Base-by-base conservation (phyloP, 2,888 invertebrate species). In the Gymnoscelis rufifasciata region DNA sequence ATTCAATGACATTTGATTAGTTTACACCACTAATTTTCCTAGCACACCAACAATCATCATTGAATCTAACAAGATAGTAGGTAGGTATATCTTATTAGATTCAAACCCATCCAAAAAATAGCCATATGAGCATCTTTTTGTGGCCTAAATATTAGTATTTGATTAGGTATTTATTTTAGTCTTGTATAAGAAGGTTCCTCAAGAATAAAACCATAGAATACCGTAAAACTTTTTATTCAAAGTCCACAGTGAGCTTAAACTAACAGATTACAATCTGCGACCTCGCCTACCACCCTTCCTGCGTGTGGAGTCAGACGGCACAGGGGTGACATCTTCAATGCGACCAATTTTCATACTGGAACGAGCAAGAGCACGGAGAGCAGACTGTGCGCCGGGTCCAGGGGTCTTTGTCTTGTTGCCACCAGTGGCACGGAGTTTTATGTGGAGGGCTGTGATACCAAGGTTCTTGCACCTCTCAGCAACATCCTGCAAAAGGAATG, bases 201-300 rank as follows among this genome's bases (percentile, higher is more conserved):
- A n/a, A n/a, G n/a, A 47, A 75, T 64, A 59, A 48, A 77, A 78
- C 76, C 44, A 49, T 51, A 41, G 51, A 51, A 35, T 78, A 81
- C 83, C 50, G 68, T 60, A 75, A 78, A 83, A 76, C 67, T 62
- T 41, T 79, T 76, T 83, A 83, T 81, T 84, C 40, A 66, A 72
- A 87, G 81, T 74, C 64, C 66, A 84, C 79, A 87, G 82, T 78
- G 56, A 59, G 56, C 83, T 84, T 84, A 81, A 60, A 71, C 79
- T 84, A 83, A 77, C 74, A 83, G 78, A 89, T 92, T 98, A 99
- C 93, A 99, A 93, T 91, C 99, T 94, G 89, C 99, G 95, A 90
- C 99, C 99, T 90, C 99, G 95, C 77, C 99, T 94, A 89, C 99
- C 99, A 78, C 99, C 99, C 96, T 99, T 99, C 92, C 99, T 97